These are phyloP conservation scores for Ametastegia equiseti DNA, from an alignment of 2,888 invertebrate species.

Conservation along the genomic window DNA sequence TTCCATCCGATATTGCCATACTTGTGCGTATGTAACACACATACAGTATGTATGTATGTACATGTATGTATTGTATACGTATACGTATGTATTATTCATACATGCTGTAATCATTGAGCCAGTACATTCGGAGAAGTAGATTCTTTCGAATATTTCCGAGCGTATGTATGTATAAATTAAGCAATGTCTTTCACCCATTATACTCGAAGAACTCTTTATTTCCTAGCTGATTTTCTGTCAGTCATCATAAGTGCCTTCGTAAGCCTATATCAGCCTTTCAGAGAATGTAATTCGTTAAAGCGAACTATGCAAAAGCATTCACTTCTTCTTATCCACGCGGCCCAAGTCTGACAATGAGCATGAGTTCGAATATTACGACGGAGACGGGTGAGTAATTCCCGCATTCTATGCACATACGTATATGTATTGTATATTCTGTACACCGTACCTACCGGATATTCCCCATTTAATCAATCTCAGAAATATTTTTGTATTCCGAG, in stretches of 20 bases:
- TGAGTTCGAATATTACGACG: neutral
- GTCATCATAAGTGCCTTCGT: neutral
- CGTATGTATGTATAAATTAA: neutral
- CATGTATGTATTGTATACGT: too few relatives aligned
- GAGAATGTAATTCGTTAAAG: neutral
- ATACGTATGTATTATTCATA: neutral
- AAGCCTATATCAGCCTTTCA: too few relatives aligned
- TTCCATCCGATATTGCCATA: constrained; percentile 2
- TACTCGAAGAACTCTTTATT: neutral
- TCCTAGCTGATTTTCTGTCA: neutral
- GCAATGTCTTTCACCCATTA: neutral
- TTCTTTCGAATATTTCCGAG: neutral
- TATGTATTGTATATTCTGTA: neutral
- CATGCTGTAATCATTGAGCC: constrained; percentile 1
- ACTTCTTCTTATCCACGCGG: neutral
- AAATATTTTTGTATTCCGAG: neutral
- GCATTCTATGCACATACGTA: neutral
- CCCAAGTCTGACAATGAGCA: neutral
- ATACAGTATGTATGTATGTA: too few relatives aligned
- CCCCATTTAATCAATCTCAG: neutral
- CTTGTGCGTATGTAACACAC: neutral
- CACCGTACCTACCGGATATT: neutral
- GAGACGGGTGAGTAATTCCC: neutral
- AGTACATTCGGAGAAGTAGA: neutral
- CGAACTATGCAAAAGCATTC: neutral